phyloP scores from a whole-genome alignment of 2,113 vertebrate species.

The Chaenogobius annularis region DNA sequence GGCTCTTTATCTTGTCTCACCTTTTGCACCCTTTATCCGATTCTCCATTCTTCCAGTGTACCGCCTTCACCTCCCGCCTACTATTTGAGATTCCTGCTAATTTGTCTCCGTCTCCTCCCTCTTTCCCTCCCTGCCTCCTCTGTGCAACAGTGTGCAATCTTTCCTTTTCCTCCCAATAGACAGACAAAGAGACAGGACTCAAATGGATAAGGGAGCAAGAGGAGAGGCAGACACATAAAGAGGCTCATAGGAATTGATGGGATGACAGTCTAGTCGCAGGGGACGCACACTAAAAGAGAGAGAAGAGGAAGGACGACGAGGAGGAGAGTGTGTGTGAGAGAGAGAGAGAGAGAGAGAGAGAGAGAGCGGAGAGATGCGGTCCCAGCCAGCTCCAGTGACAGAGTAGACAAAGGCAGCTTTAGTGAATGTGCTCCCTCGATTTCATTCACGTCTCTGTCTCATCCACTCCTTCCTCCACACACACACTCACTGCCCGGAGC shows the following conservation, averaged over 20 bases:
- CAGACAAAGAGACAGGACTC: constrained; percentile 56
- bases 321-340: constrained; percentile 13
- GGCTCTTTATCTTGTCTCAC: constrained; percentile 48
- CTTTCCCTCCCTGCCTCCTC: constrained; percentile 16
- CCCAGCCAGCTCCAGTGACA: constrained; percentile 61
- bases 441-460: constrained; percentile 53
- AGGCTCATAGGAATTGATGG: constrained; percentile 63
- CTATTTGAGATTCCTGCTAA: constrained; percentile 26
- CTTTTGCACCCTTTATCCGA: constrained; percentile 47
- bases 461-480: constrained; percentile 7
- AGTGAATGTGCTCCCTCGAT: constrained; percentile 52
- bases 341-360: constrained; percentile 42
- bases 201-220: constrained; percentile 39
- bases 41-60: constrained; percentile 16
- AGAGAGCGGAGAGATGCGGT: constrained; percentile 49
- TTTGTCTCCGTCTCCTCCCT: constrained; percentile 28
- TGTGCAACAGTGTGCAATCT: constrained; percentile 67
- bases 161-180: constrained; percentile 43
- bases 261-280: constrained; percentile 56
- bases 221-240: constrained; percentile 58
- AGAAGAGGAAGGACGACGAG: neutral
- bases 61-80: constrained; percentile 11
- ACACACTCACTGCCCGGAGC: constrained; percentile 47
- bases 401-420: constrained; percentile 67
- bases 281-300: constrained; percentile 31